phyloP scores from a whole-genome alignment of 2,113 vertebrate species.

The Chitala chitala region DNA sequence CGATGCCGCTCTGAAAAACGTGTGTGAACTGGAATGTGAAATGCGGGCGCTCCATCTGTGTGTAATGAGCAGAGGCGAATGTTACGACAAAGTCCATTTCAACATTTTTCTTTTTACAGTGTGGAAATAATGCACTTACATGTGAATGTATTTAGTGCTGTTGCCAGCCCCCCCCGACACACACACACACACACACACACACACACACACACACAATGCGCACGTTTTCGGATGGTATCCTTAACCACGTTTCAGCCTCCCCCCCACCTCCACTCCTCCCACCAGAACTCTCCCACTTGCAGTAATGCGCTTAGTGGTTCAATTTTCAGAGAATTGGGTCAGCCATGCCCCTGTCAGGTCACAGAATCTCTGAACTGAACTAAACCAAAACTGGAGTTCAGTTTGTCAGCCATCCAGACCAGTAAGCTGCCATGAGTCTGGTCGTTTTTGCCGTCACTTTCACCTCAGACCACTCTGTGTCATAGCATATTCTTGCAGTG shows the following conservation, averaged over 20 bases:
- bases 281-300: no score
- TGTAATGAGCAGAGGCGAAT: neutral
- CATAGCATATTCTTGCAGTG: slow-evolving; percentile 49
- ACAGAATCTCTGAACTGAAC: no score
- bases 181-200: neutral
- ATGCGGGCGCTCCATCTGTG: neutral
- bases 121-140: slow-evolving; percentile 15
- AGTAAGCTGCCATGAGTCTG: neutral
- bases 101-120: neutral
- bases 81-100: neutral
- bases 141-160: slow-evolving; percentile 12
- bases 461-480: slow-evolving; percentile 28
- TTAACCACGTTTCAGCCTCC: no score
- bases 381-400: no score
- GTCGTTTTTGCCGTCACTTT: slow-evolving; percentile 19
- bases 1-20: neutral
- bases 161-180: neutral
- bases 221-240: no score
- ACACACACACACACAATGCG: no score
- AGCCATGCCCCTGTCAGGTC: no score
- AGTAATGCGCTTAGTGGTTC: no score
- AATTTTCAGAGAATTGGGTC: no score
- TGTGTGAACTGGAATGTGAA: neutral
- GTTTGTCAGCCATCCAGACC: neutral
- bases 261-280: no score